phyloP scores from a whole-genome alignment of 2,888 invertebrate genomes.

The Plusia festucae region DNA sequence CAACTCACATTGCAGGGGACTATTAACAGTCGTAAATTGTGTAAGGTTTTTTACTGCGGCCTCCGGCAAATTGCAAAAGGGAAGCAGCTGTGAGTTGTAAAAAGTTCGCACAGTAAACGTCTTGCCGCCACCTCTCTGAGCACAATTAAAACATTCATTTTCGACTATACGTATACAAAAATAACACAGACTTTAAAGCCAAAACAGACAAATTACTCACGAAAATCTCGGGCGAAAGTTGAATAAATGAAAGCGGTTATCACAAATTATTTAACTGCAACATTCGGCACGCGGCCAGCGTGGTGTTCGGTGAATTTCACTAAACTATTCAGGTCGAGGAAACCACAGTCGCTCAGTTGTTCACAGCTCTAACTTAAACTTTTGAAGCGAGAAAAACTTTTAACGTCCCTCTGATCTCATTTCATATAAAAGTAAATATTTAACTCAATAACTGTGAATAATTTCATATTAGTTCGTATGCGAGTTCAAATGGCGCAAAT shows the following conservation, averaged over 20 bases:
- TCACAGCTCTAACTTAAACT: constrained; percentile 75
- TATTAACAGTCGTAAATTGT: constrained; percentile 71
- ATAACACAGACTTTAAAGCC: constrained; percentile 56
- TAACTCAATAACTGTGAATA: constrained; percentile 51
- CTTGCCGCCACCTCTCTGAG: constrained; percentile 66
- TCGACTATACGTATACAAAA: constrained; percentile 46
- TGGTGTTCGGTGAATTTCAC: constrained; percentile 80
- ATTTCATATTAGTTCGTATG: constrained; percentile 46
- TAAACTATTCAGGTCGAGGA: constrained; percentile 85
- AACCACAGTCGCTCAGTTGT: constrained; percentile 83
- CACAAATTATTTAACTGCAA: constrained; percentile 86
- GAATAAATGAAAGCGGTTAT: constrained; percentile 85
- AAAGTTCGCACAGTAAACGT: constrained; percentile 78
- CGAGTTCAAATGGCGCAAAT: constrained; percentile 49
- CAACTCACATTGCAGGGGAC: constrained; percentile 61
- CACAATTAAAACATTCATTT: constrained; percentile 66
- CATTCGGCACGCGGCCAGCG: constrained; percentile 85
- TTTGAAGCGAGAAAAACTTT: constrained; percentile 68
- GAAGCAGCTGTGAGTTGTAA: constrained; percentile 78
- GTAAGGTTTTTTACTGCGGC: constrained; percentile 72
- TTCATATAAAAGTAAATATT: constrained; percentile 57
- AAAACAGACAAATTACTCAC: constrained; percentile 73
- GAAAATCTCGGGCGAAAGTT: constrained; percentile 75
- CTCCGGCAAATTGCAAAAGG: constrained; percentile 71
- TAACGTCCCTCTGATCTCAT: constrained; percentile 59